Conservation (phyloP, 2,797 vertebrate species). For the Loris lydekkerianus region DNA sequence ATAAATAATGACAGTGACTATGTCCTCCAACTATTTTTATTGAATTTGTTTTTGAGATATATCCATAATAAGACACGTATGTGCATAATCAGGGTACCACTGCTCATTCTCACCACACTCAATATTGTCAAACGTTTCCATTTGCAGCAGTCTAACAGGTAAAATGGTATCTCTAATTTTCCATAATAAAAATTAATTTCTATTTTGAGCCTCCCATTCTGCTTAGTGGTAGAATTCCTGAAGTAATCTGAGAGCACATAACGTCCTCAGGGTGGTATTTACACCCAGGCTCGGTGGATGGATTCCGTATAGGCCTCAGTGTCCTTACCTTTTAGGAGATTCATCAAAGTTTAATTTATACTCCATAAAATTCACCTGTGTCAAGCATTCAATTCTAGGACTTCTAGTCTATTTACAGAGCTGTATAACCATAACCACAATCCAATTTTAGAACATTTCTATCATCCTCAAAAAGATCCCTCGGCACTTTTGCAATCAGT, state of each 20-base stretch:
- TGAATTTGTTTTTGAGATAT: neutral
- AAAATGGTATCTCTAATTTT: neutral
- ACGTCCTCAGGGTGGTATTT: neutral
- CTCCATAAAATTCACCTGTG: too few relatives aligned
- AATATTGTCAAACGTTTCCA: fast-evolving
- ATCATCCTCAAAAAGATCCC: neutral
- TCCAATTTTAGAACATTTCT: neutral
- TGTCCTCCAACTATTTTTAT: neutral
- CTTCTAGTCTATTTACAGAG: fast-evolving
- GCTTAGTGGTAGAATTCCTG: too few relatives aligned
- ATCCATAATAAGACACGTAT: neutral
- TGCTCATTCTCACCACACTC: fast-evolving
- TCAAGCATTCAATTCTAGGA: neutral
- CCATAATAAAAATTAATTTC: neutral
- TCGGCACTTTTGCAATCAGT: fast-evolving
- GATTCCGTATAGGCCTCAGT: fast-evolving
- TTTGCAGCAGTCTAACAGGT: neutral
- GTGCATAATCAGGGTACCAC: fast-evolving
- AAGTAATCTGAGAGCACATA: fast-evolving
- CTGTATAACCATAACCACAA: neutral
- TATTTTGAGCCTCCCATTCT: neutral
- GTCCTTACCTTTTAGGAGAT: neutral
- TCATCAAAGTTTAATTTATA: fast-evolving
- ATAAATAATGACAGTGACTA: too few relatives aligned
- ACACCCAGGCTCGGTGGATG: fast-evolving